Percentiles rank a stretch among this genome's conserved stretches.
Evolutionary conservation across 2,888 invertebrate genomes (phyloP).

Genomic region (Toxonevra muliebris): DNA sequence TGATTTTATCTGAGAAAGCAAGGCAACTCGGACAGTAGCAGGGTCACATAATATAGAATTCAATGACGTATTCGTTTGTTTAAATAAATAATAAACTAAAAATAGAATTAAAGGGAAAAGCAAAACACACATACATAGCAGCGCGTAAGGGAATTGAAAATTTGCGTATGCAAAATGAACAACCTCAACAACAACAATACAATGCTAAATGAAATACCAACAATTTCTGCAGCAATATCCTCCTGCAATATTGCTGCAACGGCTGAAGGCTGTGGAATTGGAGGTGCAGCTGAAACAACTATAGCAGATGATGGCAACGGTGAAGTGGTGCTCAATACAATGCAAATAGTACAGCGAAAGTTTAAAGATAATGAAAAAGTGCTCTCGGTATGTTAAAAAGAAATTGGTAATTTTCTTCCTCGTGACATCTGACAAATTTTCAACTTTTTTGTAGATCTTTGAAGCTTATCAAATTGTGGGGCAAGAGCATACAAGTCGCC

Average conservation of each 20-base stretch:
- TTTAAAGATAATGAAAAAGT: slow-evolving; percentile 61
- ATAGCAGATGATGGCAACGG: slow-evolving; percentile 1
- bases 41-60: slow-evolving; percentile 17
- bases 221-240: slow-evolving; percentile 49
- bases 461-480: slow-evolving; percentile 63
- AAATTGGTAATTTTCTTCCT: background rate
- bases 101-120: slow-evolving; percentile 15
- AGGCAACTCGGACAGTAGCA: slow-evolving; percentile 12
- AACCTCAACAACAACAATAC: slow-evolving; percentile 32
- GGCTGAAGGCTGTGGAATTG: slow-evolving; percentile 18
- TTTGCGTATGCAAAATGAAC: slow-evolving; percentile 10
- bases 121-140: slow-evolving; percentile 2
- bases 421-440: no score
- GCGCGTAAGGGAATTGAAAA: slow-evolving; percentile 1
- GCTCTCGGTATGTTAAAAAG: slow-evolving; percentile 52
- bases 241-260: background rate
- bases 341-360: slow-evolving; percentile 59
- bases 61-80: slow-evolving; percentile 3
- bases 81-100: background rate
- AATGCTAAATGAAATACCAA: slow-evolving; percentile 41
- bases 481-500: slow-evolving; percentile 56
- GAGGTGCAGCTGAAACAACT: background rate
- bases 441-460: slow-evolving; percentile 51
- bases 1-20: slow-evolving; percentile 28
- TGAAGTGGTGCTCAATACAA: slow-evolving; percentile 33